These are phyloP conservation scores for Otolemur crassicaudatus DNA, from an alignment of 2,797 vertebrate species.

Conservation along the genomic window DNA sequence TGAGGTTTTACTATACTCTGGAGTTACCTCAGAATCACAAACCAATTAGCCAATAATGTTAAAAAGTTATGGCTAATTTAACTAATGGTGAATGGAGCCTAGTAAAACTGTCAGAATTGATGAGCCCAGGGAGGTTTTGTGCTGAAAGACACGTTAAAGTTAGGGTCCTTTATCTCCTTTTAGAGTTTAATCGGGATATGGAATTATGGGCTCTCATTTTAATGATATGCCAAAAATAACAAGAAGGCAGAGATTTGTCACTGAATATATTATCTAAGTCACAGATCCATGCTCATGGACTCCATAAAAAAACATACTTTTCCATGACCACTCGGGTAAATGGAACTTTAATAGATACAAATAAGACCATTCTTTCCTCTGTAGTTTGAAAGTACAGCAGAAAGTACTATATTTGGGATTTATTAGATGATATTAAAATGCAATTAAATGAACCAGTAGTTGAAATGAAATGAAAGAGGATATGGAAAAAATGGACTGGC, in stretches of 20 bases:
- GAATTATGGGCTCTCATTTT: conserved; percentile 54
- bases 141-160: conserved; percentile 81
- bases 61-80: conserved; percentile 89
- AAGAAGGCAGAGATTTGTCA: neutral
- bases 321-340: neutral
- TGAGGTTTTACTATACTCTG: conserved; percentile 83
- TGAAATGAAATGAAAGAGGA: conserved; percentile 21
- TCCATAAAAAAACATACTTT: neutral
- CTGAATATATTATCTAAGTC: neutral
- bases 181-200: conserved; percentile 79
- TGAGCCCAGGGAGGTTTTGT: conserved; percentile 83
- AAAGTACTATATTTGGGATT: neutral
- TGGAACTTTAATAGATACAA: neutral
- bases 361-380: neutral
- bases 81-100: conserved; percentile 87
- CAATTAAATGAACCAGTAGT: conserved; percentile 52
- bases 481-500: neutral
- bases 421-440: neutral
- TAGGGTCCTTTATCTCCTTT: conserved; percentile 78
- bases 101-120: conserved; percentile 85
- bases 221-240: neutral
- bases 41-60: conserved; percentile 88
- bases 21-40: conserved; percentile 84
- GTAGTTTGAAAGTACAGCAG: conserved; percentile 55
- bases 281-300: neutral